Evolutionary conservation across 2,888 invertebrate species (phyloP), one percentile per base, ranked within the genome.

Genomic region (Hyles lineata): DNA sequence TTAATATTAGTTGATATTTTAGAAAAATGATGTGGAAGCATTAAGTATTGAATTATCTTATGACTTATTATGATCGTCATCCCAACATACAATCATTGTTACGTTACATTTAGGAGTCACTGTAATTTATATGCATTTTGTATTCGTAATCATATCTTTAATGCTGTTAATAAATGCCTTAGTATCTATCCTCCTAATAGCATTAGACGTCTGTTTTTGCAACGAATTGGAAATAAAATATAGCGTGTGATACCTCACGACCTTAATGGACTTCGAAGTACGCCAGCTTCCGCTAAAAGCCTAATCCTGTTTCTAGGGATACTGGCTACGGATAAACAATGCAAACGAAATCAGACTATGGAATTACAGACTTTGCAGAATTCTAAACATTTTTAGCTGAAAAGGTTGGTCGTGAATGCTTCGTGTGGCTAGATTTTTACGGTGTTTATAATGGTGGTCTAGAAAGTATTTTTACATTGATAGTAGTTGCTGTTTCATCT

Each of bases 241-340:
- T 43, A 63, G 15, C 9, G 9, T 4, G 9, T 8, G 9, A 21
- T 11, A 21, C 35, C 43, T 63, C 23, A 43, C 5, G 35, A 43
- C 21, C 63, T 63, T 63, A 63, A 63, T 63, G 63, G 63, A 63
- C n/a, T 21, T n/a, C 63, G 43, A 63, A 63, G 21, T 63, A 63
- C 60, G 15, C 25, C 21, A n/a, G 43, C 11, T 32, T 43, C 35
- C 21, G 63, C 35, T 63, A 63, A 43, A 63, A 63, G 63, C 63
- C 35, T 63, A 63, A 63, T 63, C 63, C 63, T 35, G 63, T 43
- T 63, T 43, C 43, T 63, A 43, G 43, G 43, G 9, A 63, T 43
- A 21, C 11, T 1, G 21, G 6, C 15, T 43, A 35, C 35, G 43
- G 35, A 21, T 35, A 21, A 15, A 63, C 35, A 35, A n/a, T 62